phyloP scores from a whole-genome alignment of 2,888 invertebrate genomes.

The Hirtodrosophila alboralis region DNA sequence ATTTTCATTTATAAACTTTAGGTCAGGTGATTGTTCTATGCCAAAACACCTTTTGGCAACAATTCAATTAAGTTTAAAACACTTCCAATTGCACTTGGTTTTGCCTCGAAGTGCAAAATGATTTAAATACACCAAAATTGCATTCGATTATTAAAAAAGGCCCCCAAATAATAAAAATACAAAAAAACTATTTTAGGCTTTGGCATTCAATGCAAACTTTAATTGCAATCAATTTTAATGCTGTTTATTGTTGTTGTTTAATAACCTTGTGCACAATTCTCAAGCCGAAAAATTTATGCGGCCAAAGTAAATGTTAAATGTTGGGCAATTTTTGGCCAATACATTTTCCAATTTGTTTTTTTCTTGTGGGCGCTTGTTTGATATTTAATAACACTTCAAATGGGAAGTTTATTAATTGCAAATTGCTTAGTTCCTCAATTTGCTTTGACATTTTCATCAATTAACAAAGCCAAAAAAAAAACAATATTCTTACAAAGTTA shows the following conservation, averaged over 20 bases:
- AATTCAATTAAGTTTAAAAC: conserved; percentile 12
- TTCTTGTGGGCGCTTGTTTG: conserved; percentile 17
- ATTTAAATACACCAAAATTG: conserved; percentile 56
- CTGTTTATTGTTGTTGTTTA: conserved; percentile 49
- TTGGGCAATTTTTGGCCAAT: conserved; percentile 66
- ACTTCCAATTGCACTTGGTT: conserved; percentile 18
- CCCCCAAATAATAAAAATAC: too few relatives aligned
- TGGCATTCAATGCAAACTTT: conserved; percentile 77
- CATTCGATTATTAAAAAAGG: conserved; percentile 76
- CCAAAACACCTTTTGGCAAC: conserved; percentile 11
- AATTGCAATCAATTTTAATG: conserved; percentile 75
- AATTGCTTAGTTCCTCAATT: conserved; percentile 50
- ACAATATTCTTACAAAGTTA: conserved; percentile 6
- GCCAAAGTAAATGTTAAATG: conserved; percentile 75
- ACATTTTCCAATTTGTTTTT: conserved; percentile 43
- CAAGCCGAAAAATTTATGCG: conserved; percentile 55
- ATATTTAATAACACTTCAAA: conserved; percentile 35
- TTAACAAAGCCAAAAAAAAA: conserved; percentile 18
- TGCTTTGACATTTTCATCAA: conserved; percentile 53
- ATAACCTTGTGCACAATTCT: conserved; percentile 79
- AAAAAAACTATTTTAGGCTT: conserved; percentile 42
- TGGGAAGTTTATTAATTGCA: conserved; percentile 18
- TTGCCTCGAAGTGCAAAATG: conserved; percentile 42
- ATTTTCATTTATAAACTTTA: conserved; percentile 7
- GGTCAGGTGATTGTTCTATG: conserved; percentile 20